A percentile compares a stretch with the other conserved stretches of the same genome.
phyloP scores from a whole-genome alignment of 1,140 invertebrate species.

The Triops cancriformis region DNA sequence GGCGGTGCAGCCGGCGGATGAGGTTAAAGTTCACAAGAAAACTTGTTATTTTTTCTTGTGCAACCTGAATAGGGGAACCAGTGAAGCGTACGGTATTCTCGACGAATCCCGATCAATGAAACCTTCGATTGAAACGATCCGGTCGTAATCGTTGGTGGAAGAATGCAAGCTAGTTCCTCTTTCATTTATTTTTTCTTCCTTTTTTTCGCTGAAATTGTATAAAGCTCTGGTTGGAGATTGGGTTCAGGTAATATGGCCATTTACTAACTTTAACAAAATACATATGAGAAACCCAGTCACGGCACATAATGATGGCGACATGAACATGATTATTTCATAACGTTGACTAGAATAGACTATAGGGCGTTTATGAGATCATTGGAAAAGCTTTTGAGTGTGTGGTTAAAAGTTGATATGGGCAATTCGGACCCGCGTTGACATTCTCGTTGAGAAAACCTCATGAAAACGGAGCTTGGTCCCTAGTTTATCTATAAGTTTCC shows the following conservation, averaged over 20 bases:
- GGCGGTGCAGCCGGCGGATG: conserved; percentile 20
- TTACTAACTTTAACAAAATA: too few relatives aligned
- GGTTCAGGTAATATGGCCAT: too few relatives aligned
- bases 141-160: not conserved
- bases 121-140: not conserved
- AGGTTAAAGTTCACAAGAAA: conserved; percentile 18
- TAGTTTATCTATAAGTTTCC: conserved; percentile 42
- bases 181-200: too few relatives aligned
- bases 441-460: not conserved
- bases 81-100: not conserved
- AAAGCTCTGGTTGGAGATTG: too few relatives aligned
- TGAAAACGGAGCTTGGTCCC: not conserved
- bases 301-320: too few relatives aligned
- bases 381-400: too few relatives aligned
- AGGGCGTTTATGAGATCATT: too few relatives aligned
- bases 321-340: too few relatives aligned
- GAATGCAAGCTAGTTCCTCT: not conserved
- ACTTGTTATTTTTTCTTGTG: not conserved
- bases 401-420: too few relatives aligned
- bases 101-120: not conserved
- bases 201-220: too few relatives aligned
- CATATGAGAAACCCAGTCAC: too few relatives aligned
- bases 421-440: not conserved
- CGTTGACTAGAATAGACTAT: too few relatives aligned
- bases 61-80: not conserved